Conservation (phyloP, 2,113 vertebrate genomes). For the Trochalopteron elliotii region DNA sequence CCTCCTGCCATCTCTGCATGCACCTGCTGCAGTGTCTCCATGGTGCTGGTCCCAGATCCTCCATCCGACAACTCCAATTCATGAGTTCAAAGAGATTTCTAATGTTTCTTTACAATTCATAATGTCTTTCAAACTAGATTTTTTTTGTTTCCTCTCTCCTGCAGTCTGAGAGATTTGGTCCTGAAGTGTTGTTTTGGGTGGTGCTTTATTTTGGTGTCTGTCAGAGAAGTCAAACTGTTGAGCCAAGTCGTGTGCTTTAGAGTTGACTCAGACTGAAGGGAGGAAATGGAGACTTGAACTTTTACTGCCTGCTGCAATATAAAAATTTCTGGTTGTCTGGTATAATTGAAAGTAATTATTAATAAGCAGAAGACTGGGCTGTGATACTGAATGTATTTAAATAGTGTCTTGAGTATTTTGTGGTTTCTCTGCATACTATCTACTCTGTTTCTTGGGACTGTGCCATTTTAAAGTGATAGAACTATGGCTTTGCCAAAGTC, state of each 20-base stretch:
- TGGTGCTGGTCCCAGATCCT: not conserved
- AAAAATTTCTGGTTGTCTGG: not conserved
- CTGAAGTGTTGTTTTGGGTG: not conserved
- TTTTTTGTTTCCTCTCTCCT: not conserved
- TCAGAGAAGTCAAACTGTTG: not conserved
- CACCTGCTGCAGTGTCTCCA: not conserved
- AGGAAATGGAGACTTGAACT: not conserved
- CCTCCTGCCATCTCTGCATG: not conserved
- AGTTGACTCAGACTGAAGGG: not conserved
- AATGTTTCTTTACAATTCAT: not conserved
- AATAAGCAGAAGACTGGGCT: not conserved
- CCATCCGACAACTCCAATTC: not conserved
- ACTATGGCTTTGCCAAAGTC: not conserved
- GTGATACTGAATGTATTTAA: not conserved
- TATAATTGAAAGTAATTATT: not conserved
- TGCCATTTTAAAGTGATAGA: not conserved
- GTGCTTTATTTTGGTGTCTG: not conserved
- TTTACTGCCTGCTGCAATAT: not conserved
- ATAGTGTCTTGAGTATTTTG: not conserved
- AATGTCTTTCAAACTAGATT: not conserved
- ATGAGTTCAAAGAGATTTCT: not conserved
- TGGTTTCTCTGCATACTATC: not conserved
- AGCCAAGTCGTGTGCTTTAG: not conserved
- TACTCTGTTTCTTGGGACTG: not conserved
- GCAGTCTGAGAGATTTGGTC: not conserved